Conservation (phyloP, 2,888 invertebrate genomes). For the Ephialtes manifestator region DNA sequence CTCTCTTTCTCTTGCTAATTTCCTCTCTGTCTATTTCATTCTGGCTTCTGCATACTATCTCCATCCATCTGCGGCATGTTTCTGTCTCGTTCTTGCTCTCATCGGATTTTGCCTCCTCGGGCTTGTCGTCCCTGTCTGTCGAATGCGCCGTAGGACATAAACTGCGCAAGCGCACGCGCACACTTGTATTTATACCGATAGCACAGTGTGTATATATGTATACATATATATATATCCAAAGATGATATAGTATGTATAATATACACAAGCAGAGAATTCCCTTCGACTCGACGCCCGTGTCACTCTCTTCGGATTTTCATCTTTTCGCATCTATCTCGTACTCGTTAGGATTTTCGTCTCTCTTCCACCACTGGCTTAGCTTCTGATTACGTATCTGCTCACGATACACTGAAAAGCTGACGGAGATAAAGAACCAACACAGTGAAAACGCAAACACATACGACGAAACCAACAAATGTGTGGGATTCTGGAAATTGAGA, state of each 20-base stretch:
- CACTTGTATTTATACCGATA: not conserved
- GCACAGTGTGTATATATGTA: not conserved
- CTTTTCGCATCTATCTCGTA: slow-evolving; percentile 31
- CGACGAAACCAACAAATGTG: not conserved
- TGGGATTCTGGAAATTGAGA: not conserved
- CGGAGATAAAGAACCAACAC: not conserved
- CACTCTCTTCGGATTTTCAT: slow-evolving; percentile 18
- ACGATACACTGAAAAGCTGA: not conserved
- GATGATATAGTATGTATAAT: not conserved
- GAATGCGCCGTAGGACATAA: slow-evolving; percentile 42
- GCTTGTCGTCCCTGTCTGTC: slow-evolving; percentile 48
- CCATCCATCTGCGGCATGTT: slow-evolving; percentile 9
- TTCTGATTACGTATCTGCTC: slow-evolving; percentile 36
- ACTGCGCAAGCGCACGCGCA: slow-evolving; percentile 55
- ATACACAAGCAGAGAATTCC: slow-evolving; percentile 3
- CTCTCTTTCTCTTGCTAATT: slow-evolving; percentile 2
- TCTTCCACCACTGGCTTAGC: slow-evolving; percentile 46
- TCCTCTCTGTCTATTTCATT: slow-evolving; percentile 18
- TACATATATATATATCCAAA: not conserved
- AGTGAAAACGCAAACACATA: not conserved
- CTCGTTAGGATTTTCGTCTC: slow-evolving; percentile 41
- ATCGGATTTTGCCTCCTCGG: slow-evolving; percentile 31
- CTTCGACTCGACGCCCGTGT: slow-evolving; percentile 8
- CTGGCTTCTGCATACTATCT: slow-evolving; percentile 35
- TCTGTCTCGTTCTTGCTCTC: slow-evolving; percentile 47